These are phyloP conservation scores for Ornithoptera priamus DNA, from an alignment of 2,888 invertebrate species.

Conservation along the genomic window DNA sequence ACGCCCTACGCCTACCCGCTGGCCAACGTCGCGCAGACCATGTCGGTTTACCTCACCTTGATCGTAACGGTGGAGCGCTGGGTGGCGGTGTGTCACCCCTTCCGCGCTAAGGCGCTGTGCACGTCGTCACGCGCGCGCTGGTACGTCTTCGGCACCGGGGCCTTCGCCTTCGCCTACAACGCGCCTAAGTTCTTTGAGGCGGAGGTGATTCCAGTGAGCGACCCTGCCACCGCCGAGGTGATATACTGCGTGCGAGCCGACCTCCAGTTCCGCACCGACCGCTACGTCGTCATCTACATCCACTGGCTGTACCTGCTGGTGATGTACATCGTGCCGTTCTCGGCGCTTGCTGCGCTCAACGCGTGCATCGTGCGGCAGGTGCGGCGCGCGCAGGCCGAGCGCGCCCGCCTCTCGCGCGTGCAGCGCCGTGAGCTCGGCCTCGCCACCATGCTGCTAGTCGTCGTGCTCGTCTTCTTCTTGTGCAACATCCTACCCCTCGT, in stretches of 20 bases:
- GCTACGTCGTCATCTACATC: slow-evolving; percentile 93
- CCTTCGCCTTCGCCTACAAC: slow-evolving; percentile 92
- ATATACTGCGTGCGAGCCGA: slow-evolving; percentile 87
- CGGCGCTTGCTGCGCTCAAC: slow-evolving; percentile 93
- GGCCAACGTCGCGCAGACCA: slow-evolving; percentile 93
- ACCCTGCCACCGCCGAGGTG: slow-evolving; percentile 74
- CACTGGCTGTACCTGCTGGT: slow-evolving; percentile 97
- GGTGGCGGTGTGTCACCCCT: slow-evolving; percentile 95
- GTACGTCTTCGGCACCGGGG: slow-evolving; percentile 90
- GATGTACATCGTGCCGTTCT: slow-evolving; percentile 96
- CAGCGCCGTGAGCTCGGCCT: slow-evolving; percentile 96
- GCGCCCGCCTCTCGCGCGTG: slow-evolving; percentile 92
- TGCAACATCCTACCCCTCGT: slow-evolving; percentile 94
- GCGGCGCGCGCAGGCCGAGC: slow-evolving; percentile 92
- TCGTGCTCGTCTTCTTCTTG: slow-evolving; percentile 95
- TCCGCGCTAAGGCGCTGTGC: slow-evolving; percentile 93
- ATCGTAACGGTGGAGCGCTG: slow-evolving; percentile 96
- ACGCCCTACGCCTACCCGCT: slow-evolving; percentile 90
- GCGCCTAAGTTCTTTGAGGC: slow-evolving; percentile 89
- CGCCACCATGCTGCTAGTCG: slow-evolving; percentile 96
- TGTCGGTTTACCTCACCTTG: slow-evolving; percentile 94
- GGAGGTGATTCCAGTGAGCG: slow-evolving; percentile 64
- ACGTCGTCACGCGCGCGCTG: slow-evolving; percentile 92
- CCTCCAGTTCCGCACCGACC: slow-evolving; percentile 82
- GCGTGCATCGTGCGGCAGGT: slow-evolving; percentile 94